Percentiles rank a stretch among this genome's conserved stretches.
These are phyloP conservation scores for Picus viridis DNA, from an alignment of 2,797 vertebrate species.

Conservation along the genomic window DNA sequence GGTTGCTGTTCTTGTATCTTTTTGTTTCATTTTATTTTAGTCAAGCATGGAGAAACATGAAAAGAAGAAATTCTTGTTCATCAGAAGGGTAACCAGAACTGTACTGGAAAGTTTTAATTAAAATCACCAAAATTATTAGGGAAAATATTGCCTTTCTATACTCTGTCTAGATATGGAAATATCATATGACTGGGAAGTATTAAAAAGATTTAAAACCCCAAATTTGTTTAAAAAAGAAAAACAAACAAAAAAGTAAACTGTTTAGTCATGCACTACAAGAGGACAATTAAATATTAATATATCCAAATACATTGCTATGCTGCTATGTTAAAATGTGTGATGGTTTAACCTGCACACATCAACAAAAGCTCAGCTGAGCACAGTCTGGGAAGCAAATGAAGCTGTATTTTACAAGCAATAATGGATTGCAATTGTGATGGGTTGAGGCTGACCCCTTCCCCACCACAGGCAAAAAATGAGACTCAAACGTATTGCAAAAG, in stretches of 20 bases:
- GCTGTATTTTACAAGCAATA: too few species aligned
- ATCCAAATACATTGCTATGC: not conserved
- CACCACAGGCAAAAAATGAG: too few species aligned
- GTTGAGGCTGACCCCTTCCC: too few species aligned
- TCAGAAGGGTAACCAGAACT: not conserved
- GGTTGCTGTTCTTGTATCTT: not conserved
- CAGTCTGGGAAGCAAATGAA: too few species aligned
- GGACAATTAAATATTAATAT: not conserved
- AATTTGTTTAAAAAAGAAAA: not conserved
- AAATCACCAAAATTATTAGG: rapidly evolving
- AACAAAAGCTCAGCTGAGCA: too few species aligned
- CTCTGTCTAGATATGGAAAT: not conserved
- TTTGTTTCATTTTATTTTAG: not conserved
- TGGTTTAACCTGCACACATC: too few species aligned
- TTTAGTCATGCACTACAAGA: not conserved
- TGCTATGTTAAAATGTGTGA: not conserved
- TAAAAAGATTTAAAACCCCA: not conserved
- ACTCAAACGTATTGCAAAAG: too few species aligned
- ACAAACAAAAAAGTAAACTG: too few species aligned
- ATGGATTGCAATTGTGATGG: too few species aligned
- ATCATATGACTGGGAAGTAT: not conserved
- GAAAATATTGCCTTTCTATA: not conserved
- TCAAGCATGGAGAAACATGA: not conserved
- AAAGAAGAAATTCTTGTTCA: not conserved
- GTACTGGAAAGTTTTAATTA: not conserved